Evolutionary conservation across 2,888 invertebrate genomes (phyloP), one percentile per base, ranked within the genome.

Genomic region (Cheilosia vernalis): DNA sequence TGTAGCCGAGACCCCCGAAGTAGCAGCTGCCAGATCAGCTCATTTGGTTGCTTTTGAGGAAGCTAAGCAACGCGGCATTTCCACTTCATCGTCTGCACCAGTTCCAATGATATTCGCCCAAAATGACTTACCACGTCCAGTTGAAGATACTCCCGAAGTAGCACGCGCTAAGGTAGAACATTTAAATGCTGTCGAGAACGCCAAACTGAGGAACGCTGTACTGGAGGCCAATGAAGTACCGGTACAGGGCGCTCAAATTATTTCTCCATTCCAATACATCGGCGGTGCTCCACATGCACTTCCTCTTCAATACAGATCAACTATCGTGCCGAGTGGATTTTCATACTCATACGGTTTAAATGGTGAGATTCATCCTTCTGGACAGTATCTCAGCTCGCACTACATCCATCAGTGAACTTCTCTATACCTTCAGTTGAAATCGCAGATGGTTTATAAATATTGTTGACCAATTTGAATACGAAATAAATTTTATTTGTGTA

Each of bases 141-240:
- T 91, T 4, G 89, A 90, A 86, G 93, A 93, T 86, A 93, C 93
- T 2, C 92, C 92, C 17, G 93, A 93, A 88, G 92, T 92, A 10
- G 89, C 91, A 0, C 88, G 89, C 6, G 92, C 92, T 37, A 91
- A 91, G 79, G 87, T 87, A 4, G 90, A 90, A 44, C 92, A 92
- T 86, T 90, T 92, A 78, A 90, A 90, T 47, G 89, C 88, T 4
- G 88, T 89, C 15, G 88, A 90, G 47, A 88, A 88, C 47, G 89
- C 89, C 42, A 81, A 87, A 10, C 70, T 88, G 33, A 89, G 89
- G 76, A 89, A 90, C 17, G 88, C 90, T 15, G 69, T 87, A n/a
- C 72, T 85, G 21, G 61, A 77, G 51, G 47, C 66, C 37, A 84
- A 79, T 40, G 56, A 76, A 30, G 21, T 66, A 15, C 51, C 77